phyloP scores from a whole-genome alignment of 2,888 invertebrate genomes.

The Dascillus cervinus region DNA sequence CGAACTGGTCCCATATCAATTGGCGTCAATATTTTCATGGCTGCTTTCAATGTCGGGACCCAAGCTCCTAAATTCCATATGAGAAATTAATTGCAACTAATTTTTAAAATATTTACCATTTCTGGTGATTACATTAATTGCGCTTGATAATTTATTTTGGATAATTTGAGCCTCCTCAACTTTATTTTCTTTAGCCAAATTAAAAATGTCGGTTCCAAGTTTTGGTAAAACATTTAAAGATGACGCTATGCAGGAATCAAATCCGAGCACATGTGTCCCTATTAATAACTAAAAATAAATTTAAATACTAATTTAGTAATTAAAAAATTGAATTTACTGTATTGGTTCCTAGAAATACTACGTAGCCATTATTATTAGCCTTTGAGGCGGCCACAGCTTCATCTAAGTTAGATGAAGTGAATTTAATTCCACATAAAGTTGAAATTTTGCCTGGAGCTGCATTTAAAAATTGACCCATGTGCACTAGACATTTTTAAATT shows the following conservation, averaged over 20 bases:
- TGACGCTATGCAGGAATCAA: constrained; percentile 66
- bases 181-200: constrained; percentile 35
- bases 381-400: constrained; percentile 57
- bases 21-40: constrained; percentile 54
- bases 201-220: constrained; percentile 49
- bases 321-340: constrained; percentile 43
- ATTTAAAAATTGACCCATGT: constrained; percentile 62
- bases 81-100: constrained; percentile 8
- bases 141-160: constrained; percentile 43
- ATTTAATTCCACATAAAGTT: constrained; percentile 76
- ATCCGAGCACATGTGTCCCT: constrained; percentile 59
- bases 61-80: constrained; percentile 56
- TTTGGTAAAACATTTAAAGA: constrained; percentile 59
- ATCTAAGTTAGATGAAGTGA: constrained; percentile 64
- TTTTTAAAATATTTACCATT: constrained; percentile 41
- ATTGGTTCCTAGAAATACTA: constrained; percentile 61
- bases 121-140: constrained; percentile 33
- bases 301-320: neutral
- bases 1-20: constrained; percentile 57
- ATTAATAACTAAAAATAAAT: constrained; percentile 53
- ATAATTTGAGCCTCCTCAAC: constrained; percentile 43
- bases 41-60: constrained; percentile 64
- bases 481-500: neutral
- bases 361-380: constrained; percentile 45
- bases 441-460: constrained; percentile 56